These are phyloP conservation scores for Acrocephalus arundinaceus DNA, from an alignment of 2,113 vertebrate genomes.

Conservation along the genomic window DNA sequence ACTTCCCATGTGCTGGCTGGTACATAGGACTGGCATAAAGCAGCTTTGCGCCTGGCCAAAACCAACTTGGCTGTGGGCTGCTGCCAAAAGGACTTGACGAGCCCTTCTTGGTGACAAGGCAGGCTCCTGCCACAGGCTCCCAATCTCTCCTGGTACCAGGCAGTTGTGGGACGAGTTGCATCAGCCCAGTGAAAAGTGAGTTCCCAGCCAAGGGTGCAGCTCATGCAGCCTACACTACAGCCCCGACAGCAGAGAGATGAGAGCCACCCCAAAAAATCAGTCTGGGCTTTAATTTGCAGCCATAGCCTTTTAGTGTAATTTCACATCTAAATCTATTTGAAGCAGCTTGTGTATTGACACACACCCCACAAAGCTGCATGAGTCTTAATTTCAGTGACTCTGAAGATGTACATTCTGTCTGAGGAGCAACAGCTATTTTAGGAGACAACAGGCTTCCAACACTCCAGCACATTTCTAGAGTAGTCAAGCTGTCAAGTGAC, in stretches of 20 bases:
- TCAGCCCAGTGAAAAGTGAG: neutral
- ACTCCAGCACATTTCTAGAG: neutral
- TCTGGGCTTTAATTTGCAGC: neutral
- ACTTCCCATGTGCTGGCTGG: neutral
- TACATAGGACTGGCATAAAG: accelerated
- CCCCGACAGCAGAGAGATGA: accelerated
- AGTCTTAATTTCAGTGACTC: neutral
- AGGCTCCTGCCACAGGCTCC: neutral
- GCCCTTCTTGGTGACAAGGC: neutral
- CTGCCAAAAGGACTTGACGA: neutral
- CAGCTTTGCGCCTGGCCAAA: neutral
- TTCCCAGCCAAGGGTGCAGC: neutral
- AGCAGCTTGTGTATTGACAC: neutral
- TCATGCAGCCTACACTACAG: neutral
- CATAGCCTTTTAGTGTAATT: neutral
- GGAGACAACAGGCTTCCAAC: neutral
- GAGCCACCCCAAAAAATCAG: neutral
- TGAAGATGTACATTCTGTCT: neutral
- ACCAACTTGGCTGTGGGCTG: neutral
- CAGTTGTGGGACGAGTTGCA: neutral
- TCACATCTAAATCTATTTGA: neutral
- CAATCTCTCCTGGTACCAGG: neutral
- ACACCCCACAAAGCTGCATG: accelerated
- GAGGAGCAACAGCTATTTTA: neutral
- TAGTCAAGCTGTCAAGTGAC: neutral